A percentile compares a stretch with the other conserved stretches of the same genome.
phyloP scores from a whole-genome alignment of 2,113 vertebrate species.

The Marcusenius ussheri region DNA sequence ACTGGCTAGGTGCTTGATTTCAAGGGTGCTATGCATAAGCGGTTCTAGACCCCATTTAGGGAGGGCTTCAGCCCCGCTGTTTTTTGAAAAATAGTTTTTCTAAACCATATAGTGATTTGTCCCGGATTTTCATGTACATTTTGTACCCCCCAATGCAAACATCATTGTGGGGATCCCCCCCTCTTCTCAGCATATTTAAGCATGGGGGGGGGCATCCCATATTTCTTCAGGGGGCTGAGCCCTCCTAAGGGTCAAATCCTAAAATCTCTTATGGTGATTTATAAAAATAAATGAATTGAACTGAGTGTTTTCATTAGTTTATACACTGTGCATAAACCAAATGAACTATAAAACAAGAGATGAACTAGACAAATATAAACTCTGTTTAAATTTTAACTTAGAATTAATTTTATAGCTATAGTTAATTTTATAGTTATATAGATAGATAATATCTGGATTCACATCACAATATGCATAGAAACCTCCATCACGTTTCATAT shows the following conservation, averaged over 20 bases:
- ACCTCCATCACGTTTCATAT: background rate
- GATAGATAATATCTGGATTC: background rate
- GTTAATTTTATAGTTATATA: background rate
- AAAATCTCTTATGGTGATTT: background rate
- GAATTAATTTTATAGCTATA: background rate
- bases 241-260: too few relatives aligned
- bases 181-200: too few relatives aligned
- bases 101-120: too few relatives aligned
- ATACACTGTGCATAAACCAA: background rate
- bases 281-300: background rate
- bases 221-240: too few relatives aligned
- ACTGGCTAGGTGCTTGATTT: background rate
- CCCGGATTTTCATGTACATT: too few relatives aligned
- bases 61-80: background rate
- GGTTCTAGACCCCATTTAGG: background rate
- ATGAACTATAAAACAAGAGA: background rate
- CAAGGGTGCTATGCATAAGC: background rate
- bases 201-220: too few relatives aligned
- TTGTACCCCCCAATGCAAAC: too few relatives aligned
- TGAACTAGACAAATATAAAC: background rate
- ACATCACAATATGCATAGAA: background rate
- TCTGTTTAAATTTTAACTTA: background rate
- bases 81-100: too few relatives aligned
- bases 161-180: too few relatives aligned
- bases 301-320: background rate